phyloP scores from a whole-genome alignment of 2,797 vertebrate species.

The Sebastes alutus region DNA sequence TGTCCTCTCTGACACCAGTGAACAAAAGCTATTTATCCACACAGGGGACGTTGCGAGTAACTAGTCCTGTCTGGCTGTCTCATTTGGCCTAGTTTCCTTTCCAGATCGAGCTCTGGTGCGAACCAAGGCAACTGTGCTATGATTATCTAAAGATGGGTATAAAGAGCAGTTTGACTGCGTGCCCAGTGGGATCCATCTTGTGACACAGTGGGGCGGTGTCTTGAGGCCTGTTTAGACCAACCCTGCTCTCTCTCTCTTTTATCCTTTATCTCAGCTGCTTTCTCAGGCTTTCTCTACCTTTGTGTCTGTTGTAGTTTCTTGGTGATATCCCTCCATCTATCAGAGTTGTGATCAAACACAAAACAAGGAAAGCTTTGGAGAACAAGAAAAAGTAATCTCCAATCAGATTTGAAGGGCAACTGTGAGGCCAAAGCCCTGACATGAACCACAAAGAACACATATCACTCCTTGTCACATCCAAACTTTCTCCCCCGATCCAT shows the following conservation, averaged over 20 bases:
- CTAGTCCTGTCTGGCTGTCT: constrained; percentile 64
- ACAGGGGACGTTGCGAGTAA: constrained; percentile 33
- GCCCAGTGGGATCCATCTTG: constrained; percentile 64
- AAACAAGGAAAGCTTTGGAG: background rate
- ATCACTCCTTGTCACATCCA: background rate
- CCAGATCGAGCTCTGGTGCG: constrained; percentile 41
- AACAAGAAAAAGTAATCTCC: background rate
- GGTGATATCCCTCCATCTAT: background rate
- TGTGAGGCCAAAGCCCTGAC: background rate
- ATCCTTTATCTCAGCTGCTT: constrained; percentile 19
- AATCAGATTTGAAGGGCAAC: background rate
- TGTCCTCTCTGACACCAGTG: constrained; percentile 51
- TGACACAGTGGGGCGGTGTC: constrained; percentile 64
- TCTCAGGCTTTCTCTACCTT: background rate
- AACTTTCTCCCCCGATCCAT: background rate
- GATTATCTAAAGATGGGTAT: constrained; percentile 66
- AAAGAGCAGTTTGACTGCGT: constrained; percentile 58
- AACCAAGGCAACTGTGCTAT: constrained; percentile 58
- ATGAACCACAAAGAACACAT: background rate
- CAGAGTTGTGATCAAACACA: background rate
- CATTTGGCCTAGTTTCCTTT: constrained; percentile 69
- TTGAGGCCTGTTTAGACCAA: constrained; percentile 70
- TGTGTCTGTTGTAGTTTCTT: background rate
- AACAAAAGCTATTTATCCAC: constrained; percentile 62
- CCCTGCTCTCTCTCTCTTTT: constrained; percentile 21